Conservation (phyloP, 2,113 vertebrate species). For the Coregonus clupeaformis region DNA sequence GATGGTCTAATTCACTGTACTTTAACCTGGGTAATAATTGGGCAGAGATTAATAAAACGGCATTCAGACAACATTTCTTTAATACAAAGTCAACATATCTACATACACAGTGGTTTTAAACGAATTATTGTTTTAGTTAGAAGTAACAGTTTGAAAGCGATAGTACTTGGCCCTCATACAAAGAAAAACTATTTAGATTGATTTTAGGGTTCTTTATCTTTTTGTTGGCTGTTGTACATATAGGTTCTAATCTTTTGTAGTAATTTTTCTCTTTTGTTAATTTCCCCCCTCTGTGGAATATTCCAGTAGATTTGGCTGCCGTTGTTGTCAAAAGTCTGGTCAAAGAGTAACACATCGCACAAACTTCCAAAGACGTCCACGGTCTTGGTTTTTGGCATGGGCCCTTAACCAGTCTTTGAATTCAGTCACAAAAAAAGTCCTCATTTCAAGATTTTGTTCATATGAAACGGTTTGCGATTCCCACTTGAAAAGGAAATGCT, state of each 20-base stretch:
- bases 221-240: constrained; percentile 50
- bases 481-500: constrained; percentile 54
- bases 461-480: constrained; percentile 54
- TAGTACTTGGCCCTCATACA: constrained; percentile 84
- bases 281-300: constrained; percentile 38
- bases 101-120: constrained; percentile 95
- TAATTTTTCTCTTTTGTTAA: constrained; percentile 46
- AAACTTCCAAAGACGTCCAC: constrained; percentile 59
- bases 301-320: constrained; percentile 51
- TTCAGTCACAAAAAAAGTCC: constrained; percentile 29
- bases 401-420: constrained; percentile 39
- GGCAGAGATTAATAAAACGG: constrained; percentile 14
- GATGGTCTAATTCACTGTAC: not conserved
- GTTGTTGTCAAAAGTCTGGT: constrained; percentile 61
- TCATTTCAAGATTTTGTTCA: constrained; percentile 45
- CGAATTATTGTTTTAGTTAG: constrained; percentile 89
- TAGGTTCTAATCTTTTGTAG: constrained; percentile 58
- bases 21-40: not conserved
- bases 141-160: constrained; percentile 91
- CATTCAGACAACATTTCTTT: constrained; percentile 95
- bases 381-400: constrained; percentile 41
- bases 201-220: constrained; percentile 64
- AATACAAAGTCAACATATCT: constrained; percentile 99
- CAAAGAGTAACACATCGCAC: constrained; percentile 63
- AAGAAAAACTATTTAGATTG: constrained; percentile 69